These are phyloP conservation scores for Elgonia sp. DNA, from an alignment of 2,888 invertebrate genomes.

Conservation along the genomic window DNA sequence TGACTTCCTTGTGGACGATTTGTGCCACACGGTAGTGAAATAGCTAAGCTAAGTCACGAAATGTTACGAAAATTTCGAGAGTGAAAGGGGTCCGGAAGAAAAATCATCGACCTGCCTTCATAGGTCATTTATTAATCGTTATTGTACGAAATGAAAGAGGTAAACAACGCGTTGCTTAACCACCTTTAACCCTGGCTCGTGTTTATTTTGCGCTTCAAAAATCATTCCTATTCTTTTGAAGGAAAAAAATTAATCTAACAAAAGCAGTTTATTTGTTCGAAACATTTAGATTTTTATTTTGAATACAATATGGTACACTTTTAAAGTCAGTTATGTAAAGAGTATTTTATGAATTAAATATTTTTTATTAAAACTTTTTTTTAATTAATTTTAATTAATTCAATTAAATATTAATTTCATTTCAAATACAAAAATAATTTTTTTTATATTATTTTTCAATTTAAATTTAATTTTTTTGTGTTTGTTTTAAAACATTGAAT, in stretches of 20 bases:
- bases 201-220: conserved; percentile 26
- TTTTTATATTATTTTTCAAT: no score
- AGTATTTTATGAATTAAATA: no score
- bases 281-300: no score
- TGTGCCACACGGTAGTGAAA: conserved; percentile 30
- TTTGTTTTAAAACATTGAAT: no score
- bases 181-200: conserved; percentile 52
- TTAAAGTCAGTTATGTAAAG: no score
- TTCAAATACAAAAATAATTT: no score
- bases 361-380: no score
- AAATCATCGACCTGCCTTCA: conserved; percentile 57
- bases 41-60: conserved; percentile 52
- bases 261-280: neutral
- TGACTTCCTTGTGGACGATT: conserved; percentile 57
- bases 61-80: conserved; percentile 61
- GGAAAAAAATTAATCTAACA: neutral
- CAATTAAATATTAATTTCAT: no score
- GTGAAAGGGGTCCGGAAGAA: conserved; percentile 63
- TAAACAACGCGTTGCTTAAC: conserved; percentile 48
- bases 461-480: no score
- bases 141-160: conserved; percentile 47
- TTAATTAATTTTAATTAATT: no score
- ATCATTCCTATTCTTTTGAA: neutral
- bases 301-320: no score
- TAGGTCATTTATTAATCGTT: conserved; percentile 65